phyloP scores from a whole-genome alignment of 2,797 vertebrate species.

The Lepilemur septentrionalis region DNA sequence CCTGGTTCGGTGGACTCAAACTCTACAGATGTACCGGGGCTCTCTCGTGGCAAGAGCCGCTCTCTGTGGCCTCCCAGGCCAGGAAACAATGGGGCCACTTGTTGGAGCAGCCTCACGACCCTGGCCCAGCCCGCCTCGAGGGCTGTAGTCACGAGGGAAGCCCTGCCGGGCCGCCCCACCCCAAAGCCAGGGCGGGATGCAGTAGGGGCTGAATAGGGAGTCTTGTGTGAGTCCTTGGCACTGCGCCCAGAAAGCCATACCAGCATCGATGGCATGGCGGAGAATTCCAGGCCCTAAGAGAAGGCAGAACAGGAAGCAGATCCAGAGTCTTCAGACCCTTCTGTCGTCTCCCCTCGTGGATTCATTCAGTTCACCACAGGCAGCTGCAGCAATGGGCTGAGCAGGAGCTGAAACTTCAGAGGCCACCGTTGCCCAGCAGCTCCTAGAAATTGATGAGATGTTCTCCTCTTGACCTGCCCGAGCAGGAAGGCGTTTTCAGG shows the following conservation, averaged over 20 bases:
- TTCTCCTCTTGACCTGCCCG: neutral
- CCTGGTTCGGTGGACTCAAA: neutral
- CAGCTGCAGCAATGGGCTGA: neutral
- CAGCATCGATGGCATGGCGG: neutral
- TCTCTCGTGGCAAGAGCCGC: neutral
- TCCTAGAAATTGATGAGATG: neutral
- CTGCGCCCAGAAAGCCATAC: neutral
- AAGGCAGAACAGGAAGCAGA: neutral
- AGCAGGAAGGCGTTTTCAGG: neutral
- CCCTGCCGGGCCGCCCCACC: neutral
- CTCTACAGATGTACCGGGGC: rapidly evolving
- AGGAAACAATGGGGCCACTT: constrained; percentile 45
- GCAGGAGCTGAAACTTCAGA: neutral
- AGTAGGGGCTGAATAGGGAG: constrained; percentile 10
- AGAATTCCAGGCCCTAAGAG: neutral
- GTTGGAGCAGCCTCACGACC: neutral
- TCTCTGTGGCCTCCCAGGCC: neutral
- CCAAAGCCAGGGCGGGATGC: neutral
- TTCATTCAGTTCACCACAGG: neutral
- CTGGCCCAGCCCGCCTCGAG: neutral
- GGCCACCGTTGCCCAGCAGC: neutral
- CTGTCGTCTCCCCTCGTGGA: neutral
- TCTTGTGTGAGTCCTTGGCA: constrained; percentile 47
- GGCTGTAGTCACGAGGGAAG: neutral
- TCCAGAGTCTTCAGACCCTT: neutral